Evolutionary conservation across 1,140 invertebrate species (phyloP), one percentile per base, ranked within the genome.

Genomic region (Cherax quadricarinatus): DNA sequence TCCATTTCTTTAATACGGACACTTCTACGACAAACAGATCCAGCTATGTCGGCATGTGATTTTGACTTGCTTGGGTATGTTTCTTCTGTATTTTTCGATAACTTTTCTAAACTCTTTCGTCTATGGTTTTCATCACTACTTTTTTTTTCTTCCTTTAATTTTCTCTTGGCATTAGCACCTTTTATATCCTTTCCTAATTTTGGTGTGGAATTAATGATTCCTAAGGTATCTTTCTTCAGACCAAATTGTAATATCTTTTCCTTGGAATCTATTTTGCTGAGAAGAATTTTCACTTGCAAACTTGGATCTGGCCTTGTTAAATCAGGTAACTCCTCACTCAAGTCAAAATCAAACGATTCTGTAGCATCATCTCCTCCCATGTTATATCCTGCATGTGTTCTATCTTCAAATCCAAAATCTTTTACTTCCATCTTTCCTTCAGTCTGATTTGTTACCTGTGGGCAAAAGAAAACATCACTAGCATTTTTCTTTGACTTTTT

Each of bases 371-470:
- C 24, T 9, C 30, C 70, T 9, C 30, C 5, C 9, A 6, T 30
- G 1, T n/a, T 75, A 7, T 9, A 6, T 16, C 30, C 70, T 10
- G 6, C 3, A 5, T 30, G 70, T 75, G 70, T 30, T 2, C 24
- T 30, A 75, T 30, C 70, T 30, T 41, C 16, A 75, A 3, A 75
- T 30, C n/a, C 70, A 75, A 30, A 9, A 3, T 21, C 70, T 75
- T 75, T 30, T n/a, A 16, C 6, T 75, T 30, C 30, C 24, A 7
- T 12, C 70, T 9, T 30, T 75, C 18, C 70, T 30, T 75, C 70
- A 75, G n/a, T 75, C 24, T 75, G 70, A 75, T 75, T n/a, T 7
- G 70, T 30, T 75, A 75, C 70, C 70, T 75, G 70, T 75, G 24
- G 70, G 24, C 21, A 21, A 75, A 75, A 75, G 7, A 30, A 75